Evolutionary conservation across 2,888 invertebrate genomes (phyloP), one percentile per base, ranked within the genome.

Genomic region (Agonopterix arenella): DNA sequence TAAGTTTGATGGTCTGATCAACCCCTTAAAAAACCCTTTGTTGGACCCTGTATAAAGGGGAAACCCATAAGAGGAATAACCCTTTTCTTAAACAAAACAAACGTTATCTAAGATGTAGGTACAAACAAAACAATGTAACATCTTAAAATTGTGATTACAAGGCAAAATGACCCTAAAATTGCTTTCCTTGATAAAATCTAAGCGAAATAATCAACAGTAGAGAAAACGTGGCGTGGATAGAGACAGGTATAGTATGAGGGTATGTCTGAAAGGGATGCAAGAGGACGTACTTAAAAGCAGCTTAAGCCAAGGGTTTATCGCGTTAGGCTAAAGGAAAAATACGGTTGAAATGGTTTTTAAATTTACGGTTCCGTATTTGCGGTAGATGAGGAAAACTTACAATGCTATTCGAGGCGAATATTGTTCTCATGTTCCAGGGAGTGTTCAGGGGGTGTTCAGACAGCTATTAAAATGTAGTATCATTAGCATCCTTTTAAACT

Each of bases 271-370:
- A 46, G 45, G 44, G 52, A 49, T 11, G 45, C 4, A 10, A 47
- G 40, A 47, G 49, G n/a, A 41, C 41, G 51, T 44, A 44, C 62
- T 64, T 61, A 62, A 64, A 61, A 58, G 57, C 54, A 56, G 57
- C 55, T 59, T 59, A 56, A 55, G 57, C 53, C 47, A 44, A 43
- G 43, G 61, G 58, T 68, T 72, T 72, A 70, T 68, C 64, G 61
- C 58, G 59, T 64, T 63, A 65, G 59, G 59, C 55, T 47, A 54
- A 48, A 52, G 57, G 55, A 56, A 62, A 63, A 60, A 59, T 54
- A 55, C 51, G 44, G 44, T 49, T 53, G 13, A 11, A 7, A 36
- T 45, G 55, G 40, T 10, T 36, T n/a, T 28, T 36, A 11, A 8
- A 43, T 43, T 18, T 4, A 45, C 54, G 59, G 55, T 54, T 56